phyloP scores from a whole-genome alignment of 2,888 invertebrate genomes.

The Ormyrus labotus region DNA sequence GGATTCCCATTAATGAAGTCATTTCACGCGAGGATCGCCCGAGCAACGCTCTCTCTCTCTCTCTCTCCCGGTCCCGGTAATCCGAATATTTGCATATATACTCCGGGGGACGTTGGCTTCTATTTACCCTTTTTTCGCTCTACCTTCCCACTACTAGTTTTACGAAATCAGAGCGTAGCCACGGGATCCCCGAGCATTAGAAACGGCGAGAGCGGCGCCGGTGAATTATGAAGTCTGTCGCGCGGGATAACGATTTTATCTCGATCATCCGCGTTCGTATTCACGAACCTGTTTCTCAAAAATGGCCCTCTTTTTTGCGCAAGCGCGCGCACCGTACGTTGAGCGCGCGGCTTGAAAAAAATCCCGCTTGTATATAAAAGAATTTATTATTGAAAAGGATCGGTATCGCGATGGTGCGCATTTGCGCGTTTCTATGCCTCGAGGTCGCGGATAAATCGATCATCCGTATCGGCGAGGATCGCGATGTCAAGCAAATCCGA shows the following conservation, averaged over 20 bases:
- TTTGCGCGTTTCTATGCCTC: constrained; percentile 7
- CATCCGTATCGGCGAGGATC: constrained; percentile 12
- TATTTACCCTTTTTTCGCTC: neutral
- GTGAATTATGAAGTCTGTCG: constrained; percentile 30
- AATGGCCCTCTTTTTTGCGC: constrained; percentile 2
- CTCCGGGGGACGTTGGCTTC: neutral
- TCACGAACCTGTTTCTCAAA: constrained; percentile 40
- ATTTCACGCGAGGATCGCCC: neutral
- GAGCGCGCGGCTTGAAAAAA: no score
- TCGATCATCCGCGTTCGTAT: constrained; percentile 41
- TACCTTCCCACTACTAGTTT: neutral
- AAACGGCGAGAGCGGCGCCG: neutral
- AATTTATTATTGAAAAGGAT: constrained; percentile 13
- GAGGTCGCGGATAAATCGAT: constrained; percentile 19
- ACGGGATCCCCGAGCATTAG: neutral
- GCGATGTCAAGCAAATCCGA: constrained; percentile 7
- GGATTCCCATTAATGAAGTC: constrained; percentile 16
- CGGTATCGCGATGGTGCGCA: constrained; percentile 3
- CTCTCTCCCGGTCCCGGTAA: constrained; percentile 11
- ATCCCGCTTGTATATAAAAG: neutral
- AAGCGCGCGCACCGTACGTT: no score
- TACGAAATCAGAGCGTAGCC: neutral
- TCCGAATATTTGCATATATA: constrained; percentile 8
- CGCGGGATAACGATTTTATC: constrained; percentile 40
- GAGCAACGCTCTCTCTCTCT: constrained; percentile 14